Conservation (phyloP, 1,140 invertebrate species). For the Radopholus similis region DNA sequence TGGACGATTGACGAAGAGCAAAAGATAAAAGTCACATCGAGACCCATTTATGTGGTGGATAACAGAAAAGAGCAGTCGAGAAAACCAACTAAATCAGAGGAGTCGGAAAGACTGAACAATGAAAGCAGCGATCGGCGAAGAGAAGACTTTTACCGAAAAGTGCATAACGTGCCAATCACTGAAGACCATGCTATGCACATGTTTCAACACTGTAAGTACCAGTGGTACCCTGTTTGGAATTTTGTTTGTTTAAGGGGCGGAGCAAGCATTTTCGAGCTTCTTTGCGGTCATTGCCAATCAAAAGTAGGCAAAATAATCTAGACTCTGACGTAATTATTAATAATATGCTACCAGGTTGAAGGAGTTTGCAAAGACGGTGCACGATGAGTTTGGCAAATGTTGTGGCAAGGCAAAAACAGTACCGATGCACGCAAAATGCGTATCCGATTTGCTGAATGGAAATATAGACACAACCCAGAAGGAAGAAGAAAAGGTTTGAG, state of each 20-base stretch:
- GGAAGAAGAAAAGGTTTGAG: neutral
- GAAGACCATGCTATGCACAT: conserved; percentile 8
- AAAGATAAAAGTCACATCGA: no score
- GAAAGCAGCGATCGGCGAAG: neutral
- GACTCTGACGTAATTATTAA: neutral
- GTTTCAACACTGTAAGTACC: conserved; percentile 9
- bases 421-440: conserved; percentile 29
- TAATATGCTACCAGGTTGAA: no score
- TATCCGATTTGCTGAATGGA: conserved; percentile 17
- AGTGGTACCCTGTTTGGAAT: neutral
- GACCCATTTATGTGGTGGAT: no score
- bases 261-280: conserved; percentile 15
- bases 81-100: no score
- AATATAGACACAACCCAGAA: neutral
- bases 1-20: no score
- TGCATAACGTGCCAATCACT: neutral
- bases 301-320: neutral
- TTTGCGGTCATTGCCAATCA: conserved; percentile 12
- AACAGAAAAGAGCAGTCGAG: neutral
- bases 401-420: conserved; percentile 13
- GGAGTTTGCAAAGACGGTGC: conserved; percentile 12
- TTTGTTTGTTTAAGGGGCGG: neutral
- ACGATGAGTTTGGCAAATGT: conserved; percentile 27
- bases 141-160: conserved; percentile 10
- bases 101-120: no score